Evolutionary conservation across 2,113 vertebrate genomes (phyloP), one percentile per base, ranked within the genome.

Genomic region (Bombycilla garrulus): DNA sequence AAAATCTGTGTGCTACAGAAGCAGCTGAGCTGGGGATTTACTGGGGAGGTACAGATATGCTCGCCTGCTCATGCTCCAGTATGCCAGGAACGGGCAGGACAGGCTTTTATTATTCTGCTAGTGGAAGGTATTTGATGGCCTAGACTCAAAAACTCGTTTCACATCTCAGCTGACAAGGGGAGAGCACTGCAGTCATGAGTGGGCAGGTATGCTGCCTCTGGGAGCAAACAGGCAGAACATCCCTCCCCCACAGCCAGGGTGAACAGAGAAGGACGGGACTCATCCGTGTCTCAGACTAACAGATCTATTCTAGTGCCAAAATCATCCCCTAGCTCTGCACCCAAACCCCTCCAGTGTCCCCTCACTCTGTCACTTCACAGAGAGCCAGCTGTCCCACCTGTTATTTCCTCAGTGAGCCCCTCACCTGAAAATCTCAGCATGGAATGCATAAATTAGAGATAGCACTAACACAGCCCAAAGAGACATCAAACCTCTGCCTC

Each of bases 1-100:
- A 91, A 91, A 95, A 89, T 45, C 70, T 65, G 35, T 33, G 25
- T 61, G 73, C 77, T 72, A 65, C 40, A 69, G 50, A 85, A 91
- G 50, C 57, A 76, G 69, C 31, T 48, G 77, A 86, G 66, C 36
- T 72, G 45, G 44, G n/a, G 53, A 89, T 91, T 89, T 93, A 76
- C 35, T 17, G 22, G n/a, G 36, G 23, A 91, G 35, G 38, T 48
- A 88, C 1, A 3, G 56, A 57, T 54, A 45, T 3, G 44, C 40
- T 81, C 69, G 40, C 45, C 86, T 82, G 86, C 57, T 86, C 53
- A 15, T 2, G 8, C 69, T 91, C 33, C 35, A 51, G 72, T 50
- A 5, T 47, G 64, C 47, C 92, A 93, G 72, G 60, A 81, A 58
- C 0, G 1, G 35, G 53, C 65, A 93, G 42, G 50, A 80, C 6